A percentile compares a stretch with the other conserved stretches of the same genome.
Conservation (phyloP, 2,797 vertebrate genomes). For the Sebastes steindachneri region DNA sequence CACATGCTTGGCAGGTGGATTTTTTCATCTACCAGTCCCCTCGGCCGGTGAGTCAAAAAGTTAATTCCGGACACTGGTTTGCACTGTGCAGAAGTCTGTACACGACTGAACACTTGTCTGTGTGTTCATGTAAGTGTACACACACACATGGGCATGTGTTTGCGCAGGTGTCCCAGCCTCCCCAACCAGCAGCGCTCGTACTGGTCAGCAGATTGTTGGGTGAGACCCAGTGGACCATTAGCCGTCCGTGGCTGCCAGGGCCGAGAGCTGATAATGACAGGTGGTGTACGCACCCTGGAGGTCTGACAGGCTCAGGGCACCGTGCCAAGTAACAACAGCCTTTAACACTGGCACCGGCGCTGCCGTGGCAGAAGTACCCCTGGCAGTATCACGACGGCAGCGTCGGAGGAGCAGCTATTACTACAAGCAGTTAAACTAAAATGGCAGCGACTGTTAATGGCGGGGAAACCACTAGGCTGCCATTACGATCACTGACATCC, state of each 20-base stretch:
- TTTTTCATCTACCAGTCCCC: no score
- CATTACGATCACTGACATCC: slow-evolving; percentile 45
- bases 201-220: slow-evolving; percentile 81
- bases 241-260: slow-evolving; percentile 65
- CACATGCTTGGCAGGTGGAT: no score
- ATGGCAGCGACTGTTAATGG: slow-evolving; percentile 68
- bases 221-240: slow-evolving; percentile 79
- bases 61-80: no score
- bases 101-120: neutral
- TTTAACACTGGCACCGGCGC: slow-evolving; percentile 58
- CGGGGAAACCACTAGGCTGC: slow-evolving; percentile 29
- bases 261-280: slow-evolving; percentile 79
- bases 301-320: slow-evolving; percentile 77
- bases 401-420: slow-evolving; percentile 53
- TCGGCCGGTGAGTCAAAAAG: no score
- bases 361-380: slow-evolving; percentile 46
- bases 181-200: slow-evolving; percentile 49
- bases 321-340: slow-evolving; percentile 75
- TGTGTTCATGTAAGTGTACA: neutral
- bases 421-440: slow-evolving; percentile 65
- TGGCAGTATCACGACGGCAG: slow-evolving; percentile 30
- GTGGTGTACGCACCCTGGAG: slow-evolving; percentile 75
- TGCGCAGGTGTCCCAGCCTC: slow-evolving; percentile 29
- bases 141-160: neutral
- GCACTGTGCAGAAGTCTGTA: neutral